Conservation (phyloP, 2,888 invertebrate species). For the Sphecodes monilicornis region DNA sequence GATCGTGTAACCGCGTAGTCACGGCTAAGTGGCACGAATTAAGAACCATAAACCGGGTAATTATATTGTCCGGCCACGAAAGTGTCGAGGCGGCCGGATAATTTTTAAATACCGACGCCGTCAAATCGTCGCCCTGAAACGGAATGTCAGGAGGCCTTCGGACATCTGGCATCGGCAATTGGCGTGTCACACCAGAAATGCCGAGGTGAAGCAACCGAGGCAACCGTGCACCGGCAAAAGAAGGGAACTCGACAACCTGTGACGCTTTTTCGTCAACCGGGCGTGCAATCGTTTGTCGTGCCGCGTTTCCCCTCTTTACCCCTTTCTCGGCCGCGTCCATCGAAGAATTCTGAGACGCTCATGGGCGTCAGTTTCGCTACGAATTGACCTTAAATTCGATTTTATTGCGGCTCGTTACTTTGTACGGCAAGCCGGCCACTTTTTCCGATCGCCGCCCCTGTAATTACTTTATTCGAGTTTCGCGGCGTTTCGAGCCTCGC, state of each 20-base stretch:
- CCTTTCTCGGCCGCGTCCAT: conserved; percentile 16
- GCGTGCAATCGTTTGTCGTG: conserved; percentile 66
- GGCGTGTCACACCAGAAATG: conserved; percentile 73
- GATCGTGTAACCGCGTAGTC: neutral
- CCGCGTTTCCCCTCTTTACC: conserved; percentile 43
- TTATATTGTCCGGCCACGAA: conserved; percentile 38
- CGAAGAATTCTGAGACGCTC: conserved; percentile 53
- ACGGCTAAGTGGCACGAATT: conserved; percentile 36
- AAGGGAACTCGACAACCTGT: conserved; percentile 52
- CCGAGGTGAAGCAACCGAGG: conserved; percentile 53
- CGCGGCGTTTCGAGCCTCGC: neutral
- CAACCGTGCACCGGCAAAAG: conserved; percentile 52
- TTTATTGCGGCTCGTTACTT: conserved; percentile 44
- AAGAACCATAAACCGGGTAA: conserved; percentile 49
- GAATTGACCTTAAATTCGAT: conserved; percentile 63
- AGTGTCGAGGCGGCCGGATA: conserved; percentile 47
- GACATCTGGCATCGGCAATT: conserved; percentile 73
- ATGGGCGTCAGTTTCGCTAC: conserved; percentile 45
- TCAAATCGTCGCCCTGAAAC: conserved; percentile 70
- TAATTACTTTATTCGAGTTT: conserved; percentile 65
- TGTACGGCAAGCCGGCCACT: conserved; percentile 33
- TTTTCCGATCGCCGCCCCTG: conserved; percentile 27
- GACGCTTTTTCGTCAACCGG: conserved; percentile 61
- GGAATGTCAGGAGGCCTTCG: conserved; percentile 68
- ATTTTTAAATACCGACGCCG: conserved; percentile 66